A percentile compares a stretch with the other conserved stretches of the same genome.
phyloP scores from a whole-genome alignment of 2,888 invertebrate species.

The Protonemura montana region DNA sequence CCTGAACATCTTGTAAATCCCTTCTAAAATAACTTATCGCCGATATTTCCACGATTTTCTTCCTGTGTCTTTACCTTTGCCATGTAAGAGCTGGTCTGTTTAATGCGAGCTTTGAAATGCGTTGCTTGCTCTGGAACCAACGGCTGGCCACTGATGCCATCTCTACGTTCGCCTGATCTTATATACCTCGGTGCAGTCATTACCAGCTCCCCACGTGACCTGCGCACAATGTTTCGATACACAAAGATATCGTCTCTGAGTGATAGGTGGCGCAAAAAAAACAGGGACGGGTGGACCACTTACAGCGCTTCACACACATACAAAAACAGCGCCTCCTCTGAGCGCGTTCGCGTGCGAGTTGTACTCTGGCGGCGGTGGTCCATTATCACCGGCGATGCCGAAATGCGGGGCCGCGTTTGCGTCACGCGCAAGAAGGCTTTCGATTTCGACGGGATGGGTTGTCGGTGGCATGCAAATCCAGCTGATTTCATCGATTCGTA shows the following conservation, averaged over 20 bases:
- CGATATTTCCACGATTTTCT: no score
- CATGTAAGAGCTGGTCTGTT: background rate
- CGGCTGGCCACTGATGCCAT: background rate
- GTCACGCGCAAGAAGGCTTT: background rate
- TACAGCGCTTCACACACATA: background rate
- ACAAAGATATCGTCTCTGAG: background rate
- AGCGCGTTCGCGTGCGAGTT: background rate
- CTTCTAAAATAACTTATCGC: no score
- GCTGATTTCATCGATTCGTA: background rate
- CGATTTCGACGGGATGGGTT: background rate
- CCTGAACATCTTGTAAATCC: no score
- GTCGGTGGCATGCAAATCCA: background rate
- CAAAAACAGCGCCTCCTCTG: background rate
- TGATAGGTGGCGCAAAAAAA: background rate
- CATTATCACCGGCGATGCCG: background rate
- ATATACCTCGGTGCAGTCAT: background rate
- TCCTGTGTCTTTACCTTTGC: background rate
- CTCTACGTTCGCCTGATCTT: background rate
- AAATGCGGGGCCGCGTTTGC: background rate
- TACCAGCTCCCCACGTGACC: background rate
- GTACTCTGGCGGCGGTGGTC: background rate
- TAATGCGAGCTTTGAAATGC: background rate
- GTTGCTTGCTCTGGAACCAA: background rate
- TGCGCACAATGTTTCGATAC: background rate
- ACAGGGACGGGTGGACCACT: conserved; percentile 4